Evolutionary conservation across 30 jellyfish, hydroid and myxozoan genomes (phyloP).

Genomic region (Catostylus mosaicus): DNA sequence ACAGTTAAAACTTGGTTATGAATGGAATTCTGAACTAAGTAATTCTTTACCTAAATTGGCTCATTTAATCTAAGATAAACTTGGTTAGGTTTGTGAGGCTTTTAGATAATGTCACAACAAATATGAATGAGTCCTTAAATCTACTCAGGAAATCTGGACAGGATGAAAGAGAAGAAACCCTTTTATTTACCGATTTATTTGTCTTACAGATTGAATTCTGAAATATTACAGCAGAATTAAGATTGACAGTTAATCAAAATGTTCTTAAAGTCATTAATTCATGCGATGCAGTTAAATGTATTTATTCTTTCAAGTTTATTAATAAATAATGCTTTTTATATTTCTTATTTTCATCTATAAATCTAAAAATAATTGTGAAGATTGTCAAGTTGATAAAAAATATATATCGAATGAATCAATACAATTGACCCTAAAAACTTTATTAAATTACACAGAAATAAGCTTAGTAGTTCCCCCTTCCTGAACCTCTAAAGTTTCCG

Average conservation of each 20-base stretch:
- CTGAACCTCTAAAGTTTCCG: too few species aligned
- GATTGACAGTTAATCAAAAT: neutral
- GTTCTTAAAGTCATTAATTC: too few species aligned
- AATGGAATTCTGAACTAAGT: slow-evolving; percentile 9
- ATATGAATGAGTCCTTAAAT: neutral
- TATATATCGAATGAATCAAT: too few species aligned
- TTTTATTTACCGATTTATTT: slow-evolving; percentile 9
- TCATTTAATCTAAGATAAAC: neutral
- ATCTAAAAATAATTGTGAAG: too few species aligned
- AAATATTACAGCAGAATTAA: neutral
- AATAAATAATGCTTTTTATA: too few species aligned
- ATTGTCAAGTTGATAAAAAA: too few species aligned
- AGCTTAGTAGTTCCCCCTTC: too few species aligned
- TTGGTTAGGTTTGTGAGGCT: slow-evolving; percentile 3
- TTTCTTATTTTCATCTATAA: too few species aligned
- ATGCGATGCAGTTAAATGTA: too few species aligned
- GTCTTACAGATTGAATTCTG: neutral
- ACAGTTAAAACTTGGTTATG: slow-evolving; percentile 1
- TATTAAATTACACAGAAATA: too few species aligned
- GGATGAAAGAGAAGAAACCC: slow-evolving; percentile 31
- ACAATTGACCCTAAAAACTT: too few species aligned
- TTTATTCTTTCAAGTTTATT: too few species aligned
- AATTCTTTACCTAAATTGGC: neutral
- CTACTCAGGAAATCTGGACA: slow-evolving; percentile 42
- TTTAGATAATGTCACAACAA: slow-evolving; percentile 15